Conservation (phyloP, 2,888 invertebrate genomes). For the Drosophila testacea region DNA sequence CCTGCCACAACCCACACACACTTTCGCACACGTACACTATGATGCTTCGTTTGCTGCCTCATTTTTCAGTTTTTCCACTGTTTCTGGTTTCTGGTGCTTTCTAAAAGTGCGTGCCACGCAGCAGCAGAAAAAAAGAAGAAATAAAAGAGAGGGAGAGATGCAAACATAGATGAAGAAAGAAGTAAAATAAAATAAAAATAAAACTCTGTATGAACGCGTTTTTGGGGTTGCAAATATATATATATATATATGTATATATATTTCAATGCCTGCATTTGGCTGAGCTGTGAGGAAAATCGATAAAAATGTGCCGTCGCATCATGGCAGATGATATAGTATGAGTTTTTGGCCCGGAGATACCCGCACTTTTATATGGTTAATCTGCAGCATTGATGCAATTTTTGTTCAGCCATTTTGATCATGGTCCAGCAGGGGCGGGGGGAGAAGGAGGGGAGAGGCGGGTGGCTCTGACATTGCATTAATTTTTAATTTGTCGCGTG, state of each 20-base stretch:
- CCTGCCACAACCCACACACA: conserved; percentile 45
- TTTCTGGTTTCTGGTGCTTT: conserved; percentile 51
- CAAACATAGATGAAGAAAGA: conserved; percentile 42
- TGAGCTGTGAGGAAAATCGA: conserved; percentile 65
- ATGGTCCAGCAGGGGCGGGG: neutral
- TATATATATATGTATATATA: conserved; percentile 1
- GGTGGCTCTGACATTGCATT: conserved; percentile 54
- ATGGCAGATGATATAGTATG: neutral
- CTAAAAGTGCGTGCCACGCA: conserved; percentile 73
- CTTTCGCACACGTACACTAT: conserved; percentile 41
- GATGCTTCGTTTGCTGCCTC: conserved; percentile 19
- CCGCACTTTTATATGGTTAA: conserved; percentile 43
- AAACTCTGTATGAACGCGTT: conserved; percentile 48
- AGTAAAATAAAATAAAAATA: conserved; percentile 47
- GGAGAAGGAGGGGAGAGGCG: neutral
- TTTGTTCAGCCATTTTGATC: conserved; percentile 28
- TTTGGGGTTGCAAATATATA: conserved; percentile 71
- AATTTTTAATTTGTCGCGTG: conserved; percentile 70
- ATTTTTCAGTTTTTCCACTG: conserved; percentile 60
- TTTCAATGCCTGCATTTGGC: conserved; percentile 64
- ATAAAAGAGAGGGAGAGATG: conserved; percentile 6
- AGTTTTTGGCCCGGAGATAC: conserved; percentile 29
- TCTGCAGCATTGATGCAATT: conserved; percentile 44
- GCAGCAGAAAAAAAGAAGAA: conserved; percentile 1
- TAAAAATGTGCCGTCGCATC: conserved; percentile 62